These are phyloP conservation scores for Bombycilla garrulus DNA, from an alignment of 2,113 vertebrate genomes.

Conservation along the genomic window DNA sequence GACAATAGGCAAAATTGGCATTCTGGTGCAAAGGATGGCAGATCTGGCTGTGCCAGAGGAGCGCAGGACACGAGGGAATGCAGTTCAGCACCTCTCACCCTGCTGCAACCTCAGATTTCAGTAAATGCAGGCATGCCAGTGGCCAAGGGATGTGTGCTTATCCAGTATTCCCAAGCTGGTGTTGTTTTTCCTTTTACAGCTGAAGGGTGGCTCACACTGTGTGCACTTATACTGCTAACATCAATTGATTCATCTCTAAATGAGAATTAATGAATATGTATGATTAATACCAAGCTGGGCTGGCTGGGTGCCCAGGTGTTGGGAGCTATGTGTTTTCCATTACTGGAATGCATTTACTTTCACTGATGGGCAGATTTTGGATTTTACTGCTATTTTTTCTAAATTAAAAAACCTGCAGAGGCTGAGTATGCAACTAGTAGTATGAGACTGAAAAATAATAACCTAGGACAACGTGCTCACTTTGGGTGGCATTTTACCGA, in stretches of 20 bases:
- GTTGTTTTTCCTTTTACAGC: neutral
- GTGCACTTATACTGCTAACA: neutral
- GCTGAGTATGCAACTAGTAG: neutral
- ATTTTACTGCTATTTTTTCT: constrained; percentile 5
- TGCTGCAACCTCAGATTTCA: neutral
- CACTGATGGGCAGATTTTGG: neutral
- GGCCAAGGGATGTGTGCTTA: rapidly evolving
- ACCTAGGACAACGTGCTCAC: neutral
- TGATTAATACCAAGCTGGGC: neutral
- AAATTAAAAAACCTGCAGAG: neutral
- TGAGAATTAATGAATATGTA: constrained; percentile 24
- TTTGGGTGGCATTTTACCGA: neutral
- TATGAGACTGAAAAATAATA: neutral
- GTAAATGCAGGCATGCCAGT: neutral
- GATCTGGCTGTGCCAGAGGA: neutral
- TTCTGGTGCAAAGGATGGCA: rapidly evolving
- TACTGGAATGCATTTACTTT: neutral
- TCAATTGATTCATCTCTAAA: neutral
- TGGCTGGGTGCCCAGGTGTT: neutral
- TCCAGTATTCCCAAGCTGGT: neutral
- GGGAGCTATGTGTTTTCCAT: neutral
- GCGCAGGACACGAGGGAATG: rapidly evolving
- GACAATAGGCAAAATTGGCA: neutral
- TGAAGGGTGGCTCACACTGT: neutral
- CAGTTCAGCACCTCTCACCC: neutral